These are phyloP conservation scores for Drosophila paulistorum DNA, from an alignment of 1,140 invertebrate genomes.

Conservation along the genomic window DNA sequence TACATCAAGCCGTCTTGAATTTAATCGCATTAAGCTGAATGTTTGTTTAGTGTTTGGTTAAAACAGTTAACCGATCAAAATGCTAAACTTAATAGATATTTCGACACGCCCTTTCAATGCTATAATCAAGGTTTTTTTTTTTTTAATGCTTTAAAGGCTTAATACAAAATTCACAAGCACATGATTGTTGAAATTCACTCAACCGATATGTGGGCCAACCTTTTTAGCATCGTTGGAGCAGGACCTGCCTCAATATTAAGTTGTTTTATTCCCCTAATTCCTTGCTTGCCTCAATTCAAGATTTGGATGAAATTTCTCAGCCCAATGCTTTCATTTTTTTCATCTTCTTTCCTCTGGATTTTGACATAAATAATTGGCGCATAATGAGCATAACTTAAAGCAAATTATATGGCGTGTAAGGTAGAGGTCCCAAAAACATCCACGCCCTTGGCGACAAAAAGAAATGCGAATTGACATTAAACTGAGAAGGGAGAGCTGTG, in stretches of 20 bases:
- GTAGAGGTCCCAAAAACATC: constrained; percentile 1
- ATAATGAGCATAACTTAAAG: constrained; percentile 77
- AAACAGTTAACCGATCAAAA: too few relatives aligned
- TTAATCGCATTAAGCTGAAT: too few relatives aligned
- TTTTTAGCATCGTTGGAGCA: constrained; percentile 24
- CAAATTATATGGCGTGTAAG: constrained; percentile 68
- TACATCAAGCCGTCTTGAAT: too few relatives aligned
- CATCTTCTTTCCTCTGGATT: constrained; percentile 32
- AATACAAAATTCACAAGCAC: not conserved
- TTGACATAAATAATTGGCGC: constrained; percentile 76
- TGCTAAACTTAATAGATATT: too few relatives aligned
- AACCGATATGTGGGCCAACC: constrained; percentile 50
- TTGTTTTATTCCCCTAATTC: constrained; percentile 1
- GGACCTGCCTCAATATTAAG: constrained; percentile 14
- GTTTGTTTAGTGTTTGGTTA: too few relatives aligned
- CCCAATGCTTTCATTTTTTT: not conserved
- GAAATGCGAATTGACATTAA: constrained; percentile 11
- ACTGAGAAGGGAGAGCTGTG: not conserved
- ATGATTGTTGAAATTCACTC: constrained; percentile 30
- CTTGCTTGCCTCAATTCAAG: constrained; percentile 41
- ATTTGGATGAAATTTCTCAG: constrained; percentile 44
- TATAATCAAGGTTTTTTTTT: not conserved
- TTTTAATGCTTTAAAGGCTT: not conserved
- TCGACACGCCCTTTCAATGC: not conserved
- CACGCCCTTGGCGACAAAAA: constrained; percentile 46